phyloP scores from a whole-genome alignment of 2,888 invertebrate genomes.

The Pseudeuparius sepicola region DNA sequence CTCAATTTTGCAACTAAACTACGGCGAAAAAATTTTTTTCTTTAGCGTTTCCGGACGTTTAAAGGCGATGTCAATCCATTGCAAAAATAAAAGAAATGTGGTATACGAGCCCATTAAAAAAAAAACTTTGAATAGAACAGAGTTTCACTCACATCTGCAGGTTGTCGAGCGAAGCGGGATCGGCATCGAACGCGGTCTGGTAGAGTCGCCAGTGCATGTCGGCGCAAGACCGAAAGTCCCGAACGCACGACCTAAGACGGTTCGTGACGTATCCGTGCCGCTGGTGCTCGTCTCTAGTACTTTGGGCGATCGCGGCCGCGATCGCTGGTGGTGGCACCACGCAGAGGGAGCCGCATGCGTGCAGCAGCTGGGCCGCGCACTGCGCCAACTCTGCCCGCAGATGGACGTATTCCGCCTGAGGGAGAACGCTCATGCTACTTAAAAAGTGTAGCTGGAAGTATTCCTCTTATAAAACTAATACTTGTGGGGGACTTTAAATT shows the following conservation, averaged over 20 bases:
- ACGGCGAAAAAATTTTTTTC: too few relatives aligned
- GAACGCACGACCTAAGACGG: slow-evolving; percentile 65
- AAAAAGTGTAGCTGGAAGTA: too few relatives aligned
- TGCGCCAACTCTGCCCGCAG: slow-evolving; percentile 69
- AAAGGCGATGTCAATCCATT: too few relatives aligned
- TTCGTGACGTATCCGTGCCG: slow-evolving; percentile 70
- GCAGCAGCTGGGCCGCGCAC: slow-evolving; percentile 50
- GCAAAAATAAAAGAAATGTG: slow-evolving; percentile 1
- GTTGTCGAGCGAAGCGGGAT: slow-evolving; percentile 65
- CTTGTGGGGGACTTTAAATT: too few relatives aligned
- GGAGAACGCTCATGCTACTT: too few relatives aligned
- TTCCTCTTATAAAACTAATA: too few relatives aligned
- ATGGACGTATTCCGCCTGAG: slow-evolving; percentile 65
- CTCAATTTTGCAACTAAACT: too few relatives aligned
- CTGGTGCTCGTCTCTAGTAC: slow-evolving; percentile 63
- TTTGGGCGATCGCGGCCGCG: slow-evolving; percentile 70
- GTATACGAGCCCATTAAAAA: slow-evolving; percentile 5
- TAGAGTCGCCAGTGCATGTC: slow-evolving; percentile 68
- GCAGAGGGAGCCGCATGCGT: slow-evolving; percentile 66
- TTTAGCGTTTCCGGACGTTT: too few relatives aligned
- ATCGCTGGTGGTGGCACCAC: slow-evolving; percentile 91
- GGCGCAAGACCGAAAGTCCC: slow-evolving; percentile 60
- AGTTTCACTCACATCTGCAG: slow-evolving; percentile 54
- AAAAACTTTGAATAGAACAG: slow-evolving; percentile 2
- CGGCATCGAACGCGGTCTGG: slow-evolving; percentile 78